Base-by-base conservation (phyloP, 53 echinoderm and acorn worm genomes). In the Mesocentrotus franciscanus region DNA sequence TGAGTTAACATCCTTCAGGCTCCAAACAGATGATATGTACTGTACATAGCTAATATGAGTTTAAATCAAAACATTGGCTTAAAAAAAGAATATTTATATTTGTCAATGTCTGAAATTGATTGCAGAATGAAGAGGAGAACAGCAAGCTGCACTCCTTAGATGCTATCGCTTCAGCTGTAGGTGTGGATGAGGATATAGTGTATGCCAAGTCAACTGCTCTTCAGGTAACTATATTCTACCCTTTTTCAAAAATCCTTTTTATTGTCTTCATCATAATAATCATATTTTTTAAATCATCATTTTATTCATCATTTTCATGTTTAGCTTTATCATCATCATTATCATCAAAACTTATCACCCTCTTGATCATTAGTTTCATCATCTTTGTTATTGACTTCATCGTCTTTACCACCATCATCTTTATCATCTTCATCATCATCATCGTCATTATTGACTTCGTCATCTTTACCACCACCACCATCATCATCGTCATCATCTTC, bases 191-290 rank as follows among this genome's bases (percentile, higher is more conserved):
- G 92, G 99, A 98, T 95, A 96, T 97, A 1, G 99, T 98, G 27
- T 98, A 98, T 95, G 97, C 99, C 26, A 98, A 98, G 93, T 98
- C 99, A 33, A 98, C 99, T 75, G 99, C 99, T 27, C 93, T 98
- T 59, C 99, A 98, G 97, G 99, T 98, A 93, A 96, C 0, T 58
- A 90, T 56, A 13, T 60, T 22, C 15, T 20, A 16, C 55, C 6
- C 56, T 56, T 56, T 79, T 1, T 79, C 4, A 0, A 13, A 20
- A 42, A n/a, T n/a, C n/a, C n/a, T n/a, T n/a, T n/a, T n/a, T n/a
- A n/a, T n/a, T n/a, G 1, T 39, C 26, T 13, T 70, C 78, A 71
- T 42, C 24, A 49, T 49, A 5, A 49, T 90, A 26, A 58, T 32
- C 90, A 90, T 90, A 1, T 90, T 34, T 90, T 39, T 13, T 90